Conservation (phyloP, 2,888 invertebrate species). For the Azorinus chamasolen region DNA sequence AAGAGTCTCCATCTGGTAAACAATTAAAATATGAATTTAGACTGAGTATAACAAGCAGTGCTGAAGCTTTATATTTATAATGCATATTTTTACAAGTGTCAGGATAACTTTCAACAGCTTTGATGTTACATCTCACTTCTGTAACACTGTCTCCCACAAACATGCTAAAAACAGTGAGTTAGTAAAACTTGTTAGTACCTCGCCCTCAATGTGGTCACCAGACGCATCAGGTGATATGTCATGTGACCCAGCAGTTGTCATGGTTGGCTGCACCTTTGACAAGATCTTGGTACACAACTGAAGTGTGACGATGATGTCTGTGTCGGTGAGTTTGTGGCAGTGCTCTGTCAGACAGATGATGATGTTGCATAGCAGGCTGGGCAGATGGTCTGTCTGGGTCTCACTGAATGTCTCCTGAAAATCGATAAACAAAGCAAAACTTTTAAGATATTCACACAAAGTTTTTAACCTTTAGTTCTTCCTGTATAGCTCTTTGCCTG, state of each 20-base stretch:
- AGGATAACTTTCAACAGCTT: too few species aligned
- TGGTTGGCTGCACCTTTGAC: slow-evolving; percentile 91
- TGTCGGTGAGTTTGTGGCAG: slow-evolving; percentile 88
- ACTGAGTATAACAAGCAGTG: too few species aligned
- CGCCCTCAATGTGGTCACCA: slow-evolving; percentile 43
- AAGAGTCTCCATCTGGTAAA: too few species aligned
- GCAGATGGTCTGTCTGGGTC: slow-evolving; percentile 92
- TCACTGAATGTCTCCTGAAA: slow-evolving; percentile 91
- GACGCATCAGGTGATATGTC: slow-evolving; percentile 52
- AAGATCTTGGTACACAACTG: slow-evolving; percentile 91
- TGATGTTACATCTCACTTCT: too few species aligned
- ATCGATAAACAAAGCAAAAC: background rate
- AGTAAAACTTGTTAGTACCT: slow-evolving; percentile 46
- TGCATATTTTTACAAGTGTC: too few species aligned
- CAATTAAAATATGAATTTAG: too few species aligned
- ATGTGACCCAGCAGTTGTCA: slow-evolving; percentile 71
- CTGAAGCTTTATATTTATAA: too few species aligned
- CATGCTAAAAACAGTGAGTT: background rate
- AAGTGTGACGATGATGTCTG: slow-evolving; percentile 90
- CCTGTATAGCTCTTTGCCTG: too few species aligned
- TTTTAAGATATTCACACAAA: background rate
- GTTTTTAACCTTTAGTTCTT: too few species aligned
- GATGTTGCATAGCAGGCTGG: slow-evolving; percentile 91
- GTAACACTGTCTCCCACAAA: too few species aligned
- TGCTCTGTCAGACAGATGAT: slow-evolving; percentile 89